Evolutionary conservation across 2,797 vertebrate genomes (phyloP), one percentile per base, ranked within the genome.

Genomic region (Erithacus rubecula): DNA sequence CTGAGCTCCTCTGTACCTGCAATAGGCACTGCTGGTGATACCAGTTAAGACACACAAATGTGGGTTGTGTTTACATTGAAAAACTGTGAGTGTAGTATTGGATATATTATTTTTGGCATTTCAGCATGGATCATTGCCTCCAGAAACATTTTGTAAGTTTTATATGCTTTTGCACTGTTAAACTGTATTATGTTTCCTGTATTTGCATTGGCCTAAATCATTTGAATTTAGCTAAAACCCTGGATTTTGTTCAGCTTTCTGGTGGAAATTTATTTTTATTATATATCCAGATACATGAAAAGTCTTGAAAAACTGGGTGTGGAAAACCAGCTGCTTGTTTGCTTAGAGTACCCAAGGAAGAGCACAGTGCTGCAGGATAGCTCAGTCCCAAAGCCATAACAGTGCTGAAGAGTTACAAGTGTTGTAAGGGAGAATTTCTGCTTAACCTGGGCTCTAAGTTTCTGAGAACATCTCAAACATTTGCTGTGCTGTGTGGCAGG

Each of bases 171-270:
- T 92, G 79, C 55, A 32, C 80, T 91, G 47, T 82, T 93, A 86
- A 90, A 83, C 89, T 87, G 36, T 91, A 80, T 93, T 96, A 60
- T 82, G 90, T 93, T 93, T 95, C 89, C 74, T 93, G 56, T 97
- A 95, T 96, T 96, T 97, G 83, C 43, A 11, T 97, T 97, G 94
- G 95, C 93, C 70, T 90, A 94, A 94, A 87, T 89, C 22, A 52
- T 68, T 84, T 82, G 85, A 91, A 74, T 79, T 86, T 79, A 76
- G 63, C 77, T 88, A 87, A 96, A 94, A 62, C 63, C 60, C 87
- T 96, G 95, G 94, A 88, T 90, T 94, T 95, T 74, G 26, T 96
- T 96, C 87, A 96, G 71, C 70, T 94, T 79, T 39, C 89, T 94
- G 37, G 63, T 96, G 75, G 85, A 95, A 96, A 86, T 79, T 88